phyloP scores from a whole-genome alignment of 2,888 invertebrate species.

The Cryptocephalus moraei region DNA sequence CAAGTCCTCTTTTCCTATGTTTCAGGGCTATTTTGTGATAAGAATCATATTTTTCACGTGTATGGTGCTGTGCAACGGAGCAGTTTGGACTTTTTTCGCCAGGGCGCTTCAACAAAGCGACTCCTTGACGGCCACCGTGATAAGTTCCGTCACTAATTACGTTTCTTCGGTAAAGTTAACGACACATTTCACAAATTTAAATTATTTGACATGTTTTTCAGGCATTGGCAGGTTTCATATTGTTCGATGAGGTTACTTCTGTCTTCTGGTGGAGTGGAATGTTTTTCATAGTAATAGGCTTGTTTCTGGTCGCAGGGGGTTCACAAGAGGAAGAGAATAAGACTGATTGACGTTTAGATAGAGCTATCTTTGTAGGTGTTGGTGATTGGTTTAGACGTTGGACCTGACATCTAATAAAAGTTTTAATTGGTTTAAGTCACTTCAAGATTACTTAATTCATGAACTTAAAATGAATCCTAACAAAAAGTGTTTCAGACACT shows the following conservation, averaged over 20 bases:
- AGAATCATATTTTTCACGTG: conserved; percentile 35
- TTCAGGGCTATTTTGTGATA: conserved; percentile 29
- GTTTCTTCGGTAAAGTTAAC: conserved; percentile 17
- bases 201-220: conserved; percentile 32
- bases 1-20: conserved; percentile 9
- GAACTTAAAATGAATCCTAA: too few species aligned
- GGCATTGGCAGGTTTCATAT: conserved; percentile 59
- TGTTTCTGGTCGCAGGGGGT: conserved; percentile 45
- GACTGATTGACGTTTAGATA: too few species aligned
- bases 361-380: too few species aligned
- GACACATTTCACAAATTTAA: neutral
- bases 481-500: too few species aligned
- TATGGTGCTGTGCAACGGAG: conserved; percentile 52
- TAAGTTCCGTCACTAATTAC: too few species aligned
- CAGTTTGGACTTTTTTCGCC: conserved; percentile 52
- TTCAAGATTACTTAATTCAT: too few species aligned
- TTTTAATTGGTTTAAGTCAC: too few species aligned
- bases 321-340: too few species aligned
- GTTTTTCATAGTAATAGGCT: conserved; percentile 55
- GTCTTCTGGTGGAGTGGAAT: conserved; percentile 64
- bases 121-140: conserved; percentile 37
- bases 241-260: conserved; percentile 63
- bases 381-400: too few species aligned
- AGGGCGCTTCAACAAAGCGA: conserved; percentile 45
- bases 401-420: too few species aligned